Base-by-base conservation (phyloP, 2,797 vertebrate species). In the Mallotus villosus region DNA sequence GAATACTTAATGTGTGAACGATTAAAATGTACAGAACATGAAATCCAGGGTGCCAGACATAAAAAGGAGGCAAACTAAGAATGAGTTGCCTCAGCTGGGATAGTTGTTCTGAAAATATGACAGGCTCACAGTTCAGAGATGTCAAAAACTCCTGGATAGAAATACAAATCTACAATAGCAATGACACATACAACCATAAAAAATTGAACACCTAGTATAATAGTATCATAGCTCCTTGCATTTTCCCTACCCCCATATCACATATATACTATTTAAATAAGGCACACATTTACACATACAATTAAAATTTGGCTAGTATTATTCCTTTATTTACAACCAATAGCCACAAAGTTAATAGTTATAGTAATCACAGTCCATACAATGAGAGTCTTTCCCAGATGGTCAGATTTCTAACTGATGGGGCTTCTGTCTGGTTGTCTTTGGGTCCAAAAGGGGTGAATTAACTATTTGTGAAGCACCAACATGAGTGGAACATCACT, bases 231-330 rank as follows among this genome's bases (percentile, higher is more conserved):
- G 78, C 82, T 86, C 84, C 85, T 87, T 87, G 82, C 85, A 83
- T 88, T 81, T 60, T 82, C 75, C 71, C 75, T 72, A 73, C 76
- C 80, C 89, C 89, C 78, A 80, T 81, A 88, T 90, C 88, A 94
- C 90, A 92, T 89, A 91, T 90, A 55, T 55, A 55, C 86, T 89
- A 93, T 91, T 94, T 93, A 94, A 95, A 94, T 95, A 94, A 94
- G 94, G 93, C 93, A 94, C 93, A 93, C 92, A 94, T 94, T 92
- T 94, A 94, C 94, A 95, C 93, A 94, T 92, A 95, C 92, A 92
- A 90, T 91, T 90, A 88, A 92, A 91, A 91, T 93, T 92, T 93
- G 93, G 93, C 93, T 94, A 93, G 93, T 93, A 92, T 92, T 92
- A 92, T 92, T 93, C 88, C 88, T 93, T 91, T 94, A 94, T 94